Conservation (phyloP, 2,113 vertebrate genomes). For the Nymphicus hollandicus region DNA sequence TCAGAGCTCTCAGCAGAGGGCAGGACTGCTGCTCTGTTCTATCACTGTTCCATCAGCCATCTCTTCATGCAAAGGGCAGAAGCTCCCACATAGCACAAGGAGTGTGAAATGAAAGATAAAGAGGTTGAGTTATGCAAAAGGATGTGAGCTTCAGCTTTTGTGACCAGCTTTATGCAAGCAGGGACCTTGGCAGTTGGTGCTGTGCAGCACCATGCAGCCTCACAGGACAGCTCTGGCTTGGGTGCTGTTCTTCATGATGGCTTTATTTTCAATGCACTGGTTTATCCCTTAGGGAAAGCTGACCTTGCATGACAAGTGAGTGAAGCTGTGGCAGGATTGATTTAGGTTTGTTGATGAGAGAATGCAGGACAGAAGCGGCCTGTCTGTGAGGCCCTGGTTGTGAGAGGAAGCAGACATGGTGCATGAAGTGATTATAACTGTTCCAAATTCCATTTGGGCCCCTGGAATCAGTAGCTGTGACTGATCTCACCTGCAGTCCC, state of each 20-base stretch:
- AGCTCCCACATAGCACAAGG: not conserved
- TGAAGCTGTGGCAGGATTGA: not conserved
- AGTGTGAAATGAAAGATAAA: constrained; percentile 40
- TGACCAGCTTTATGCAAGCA: not conserved
- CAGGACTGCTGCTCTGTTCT: not conserved
- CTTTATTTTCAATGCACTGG: not conserved
- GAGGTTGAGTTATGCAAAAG: not conserved
- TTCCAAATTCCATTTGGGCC: not conserved
- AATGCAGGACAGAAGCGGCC: not conserved
- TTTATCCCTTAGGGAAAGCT: not conserved
- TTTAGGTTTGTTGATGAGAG: not conserved
- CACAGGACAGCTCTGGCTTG: not conserved
- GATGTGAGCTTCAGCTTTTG: not conserved
- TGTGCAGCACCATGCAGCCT: not conserved
- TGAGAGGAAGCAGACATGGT: not conserved
- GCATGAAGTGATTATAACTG: not conserved
- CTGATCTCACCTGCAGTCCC: not conserved
- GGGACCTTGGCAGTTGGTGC: not conserved
- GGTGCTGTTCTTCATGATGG: not conserved
- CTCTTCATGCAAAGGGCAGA: not conserved
- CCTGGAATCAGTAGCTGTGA: not conserved
- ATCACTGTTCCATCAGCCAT: not conserved
- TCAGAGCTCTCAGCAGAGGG: not conserved
- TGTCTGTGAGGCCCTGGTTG: not conserved
- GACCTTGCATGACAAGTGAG: not conserved